Base-by-base conservation (phyloP, 2,113 vertebrate species). In the Hepsetus odoe region DNA sequence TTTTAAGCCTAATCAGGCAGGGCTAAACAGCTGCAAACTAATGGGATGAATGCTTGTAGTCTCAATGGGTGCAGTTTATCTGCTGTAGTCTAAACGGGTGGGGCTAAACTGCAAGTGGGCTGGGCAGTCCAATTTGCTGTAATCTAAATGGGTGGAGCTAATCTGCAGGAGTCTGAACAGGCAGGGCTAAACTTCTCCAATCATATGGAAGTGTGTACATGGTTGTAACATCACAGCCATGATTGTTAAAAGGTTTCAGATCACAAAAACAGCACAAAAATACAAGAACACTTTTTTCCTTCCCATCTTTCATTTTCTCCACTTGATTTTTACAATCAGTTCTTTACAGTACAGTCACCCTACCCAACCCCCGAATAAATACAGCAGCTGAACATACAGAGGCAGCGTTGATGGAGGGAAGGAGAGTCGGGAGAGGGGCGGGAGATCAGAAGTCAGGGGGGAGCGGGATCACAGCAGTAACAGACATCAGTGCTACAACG, bases 291-390 rank as follows among this genome's bases (percentile, higher is more conserved):
- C 44, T 18, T 0, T 26, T 35, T 40, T 24, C 33, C 55, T 72
- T 32, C 38, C 65, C 53, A 53, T 42, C 16, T 32, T 56, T 71
- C 12, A 62, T 77, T 53, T 74, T 77, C 85, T 80, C 75, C 68
- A 62, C 49, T 59, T 77, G 69, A 69, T 76, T 64, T 81, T 73
- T 13, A 89, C 87, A 89, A 89, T 89, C 89, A 89, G 76, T 87
- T 84, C 66, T 87, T 89, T 88, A 90, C 88, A 90, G 87, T 87
- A 91, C 83, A 87, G 86, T 69, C 66, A 59, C 74, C 55, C 69
- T 67, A 51, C 59, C 26, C 3, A 24, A 53, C 18, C 9, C 1
- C 75, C 16, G 46, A 92, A 91, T 92, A 91, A 90, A 93, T 90
- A 92, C 85, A 85, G 69, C 77, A 80, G 81, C 80, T 79, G 64